These are phyloP conservation scores for Drosophila biarmipes DNA, from an alignment of 1,140 invertebrate species.

Conservation along the genomic window DNA sequence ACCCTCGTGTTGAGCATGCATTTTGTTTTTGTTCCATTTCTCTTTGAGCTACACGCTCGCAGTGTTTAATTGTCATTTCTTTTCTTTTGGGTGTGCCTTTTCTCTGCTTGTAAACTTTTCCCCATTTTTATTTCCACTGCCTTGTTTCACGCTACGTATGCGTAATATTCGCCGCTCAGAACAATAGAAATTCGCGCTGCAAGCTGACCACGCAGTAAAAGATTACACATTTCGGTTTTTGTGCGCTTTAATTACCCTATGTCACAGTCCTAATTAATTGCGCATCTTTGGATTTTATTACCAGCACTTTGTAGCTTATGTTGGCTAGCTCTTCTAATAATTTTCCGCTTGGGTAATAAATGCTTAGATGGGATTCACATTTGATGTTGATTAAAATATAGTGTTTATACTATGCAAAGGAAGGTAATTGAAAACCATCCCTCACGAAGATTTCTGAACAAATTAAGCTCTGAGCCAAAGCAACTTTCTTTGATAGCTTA, in stretches of 20 bases:
- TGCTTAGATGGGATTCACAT: too few relatives aligned
- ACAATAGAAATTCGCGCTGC: conserved; percentile 57
- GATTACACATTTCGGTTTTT: conserved; percentile 36
- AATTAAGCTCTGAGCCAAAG: not conserved
- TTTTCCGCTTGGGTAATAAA: too few relatives aligned
- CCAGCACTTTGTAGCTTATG: not conserved
- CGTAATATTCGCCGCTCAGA: conserved; percentile 51
- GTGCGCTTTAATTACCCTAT: conserved; percentile 21
- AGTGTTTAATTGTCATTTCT: conserved; percentile 71
- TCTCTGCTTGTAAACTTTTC: conserved; percentile 31
- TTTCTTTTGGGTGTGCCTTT: conserved; percentile 23
- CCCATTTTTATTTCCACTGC: conserved; percentile 52
- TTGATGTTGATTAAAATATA: too few relatives aligned
- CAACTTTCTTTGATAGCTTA: not conserved
- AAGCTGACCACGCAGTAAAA: conserved; percentile 42
- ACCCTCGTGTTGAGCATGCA: conserved; percentile 16
- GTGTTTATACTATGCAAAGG: too few relatives aligned
- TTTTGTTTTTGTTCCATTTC: conserved; percentile 53
- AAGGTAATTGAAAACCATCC: too few relatives aligned
- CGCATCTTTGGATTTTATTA: not conserved
- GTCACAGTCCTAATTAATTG: not conserved
- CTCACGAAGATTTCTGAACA: too few relatives aligned
- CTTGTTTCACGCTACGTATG: conserved; percentile 54
- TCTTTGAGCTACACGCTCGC: conserved; percentile 51
- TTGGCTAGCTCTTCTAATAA: too few relatives aligned